Conservation (phyloP, 2,888 invertebrate genomes). For the Tiliacea aurago region DNA sequence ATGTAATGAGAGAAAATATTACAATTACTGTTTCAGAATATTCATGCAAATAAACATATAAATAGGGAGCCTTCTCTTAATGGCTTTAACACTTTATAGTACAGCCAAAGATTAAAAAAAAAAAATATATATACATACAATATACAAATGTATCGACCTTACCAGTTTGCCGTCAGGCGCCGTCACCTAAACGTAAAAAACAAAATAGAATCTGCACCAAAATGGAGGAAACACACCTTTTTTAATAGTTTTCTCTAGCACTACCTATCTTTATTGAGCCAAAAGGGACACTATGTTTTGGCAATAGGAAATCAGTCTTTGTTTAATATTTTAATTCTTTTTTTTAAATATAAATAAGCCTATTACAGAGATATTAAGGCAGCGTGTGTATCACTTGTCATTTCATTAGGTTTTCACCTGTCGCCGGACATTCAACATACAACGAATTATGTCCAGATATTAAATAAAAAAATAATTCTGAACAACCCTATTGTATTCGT, state of each 20-base stretch:
- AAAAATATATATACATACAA: no score
- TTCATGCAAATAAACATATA: no score
- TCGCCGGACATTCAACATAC: background rate
- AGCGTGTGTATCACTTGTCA: background rate
- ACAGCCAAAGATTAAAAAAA: no score
- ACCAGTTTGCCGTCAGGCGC: background rate
- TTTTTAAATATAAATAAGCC: background rate
- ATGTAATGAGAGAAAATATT: no score
- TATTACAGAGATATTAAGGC: background rate
- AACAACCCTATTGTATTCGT: slow-evolving; percentile 55
- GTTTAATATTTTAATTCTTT: background rate
- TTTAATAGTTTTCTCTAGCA: background rate
- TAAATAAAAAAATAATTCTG: background rate
- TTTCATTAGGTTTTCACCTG: background rate
- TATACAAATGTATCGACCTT: no score
- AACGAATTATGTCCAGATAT: background rate
- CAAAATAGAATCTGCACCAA: background rate
- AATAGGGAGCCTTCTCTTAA: no score
- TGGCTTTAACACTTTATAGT: no score
- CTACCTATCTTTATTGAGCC: background rate
- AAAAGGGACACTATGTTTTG: rapidly evolving
- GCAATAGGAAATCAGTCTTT: background rate
- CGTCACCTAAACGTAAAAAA: background rate
- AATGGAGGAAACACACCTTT: background rate
- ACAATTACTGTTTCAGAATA: no score